Percentiles rank a stretch among this genome's conserved stretches.
Conservation (phyloP, 2,113 vertebrate species). For the Oncorhynchus mykiss region DNA sequence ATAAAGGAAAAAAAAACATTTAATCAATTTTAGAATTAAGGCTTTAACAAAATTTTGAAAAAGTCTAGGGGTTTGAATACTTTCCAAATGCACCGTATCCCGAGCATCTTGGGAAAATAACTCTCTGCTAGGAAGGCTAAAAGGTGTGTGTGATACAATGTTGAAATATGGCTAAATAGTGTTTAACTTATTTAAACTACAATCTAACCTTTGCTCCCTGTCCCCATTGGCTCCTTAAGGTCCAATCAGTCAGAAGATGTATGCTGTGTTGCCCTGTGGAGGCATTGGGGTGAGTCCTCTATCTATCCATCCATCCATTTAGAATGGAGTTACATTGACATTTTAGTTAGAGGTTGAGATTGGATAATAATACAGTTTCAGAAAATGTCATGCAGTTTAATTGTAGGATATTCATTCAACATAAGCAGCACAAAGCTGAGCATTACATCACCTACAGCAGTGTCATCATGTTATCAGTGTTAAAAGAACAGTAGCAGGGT, state of each 20-base stretch:
- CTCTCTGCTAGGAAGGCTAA: no score
- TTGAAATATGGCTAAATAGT: background rate
- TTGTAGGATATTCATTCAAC: background rate
- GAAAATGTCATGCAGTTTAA: background rate
- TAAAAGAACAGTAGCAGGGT: background rate
- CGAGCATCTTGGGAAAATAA: no score
- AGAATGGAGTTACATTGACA: no score
- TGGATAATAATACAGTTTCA: no score
- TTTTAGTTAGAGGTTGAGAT: no score
- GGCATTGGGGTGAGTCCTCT: conserved; percentile 78
- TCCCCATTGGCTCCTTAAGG: conserved; percentile 60
- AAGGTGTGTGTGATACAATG: background rate
- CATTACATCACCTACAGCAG: background rate
- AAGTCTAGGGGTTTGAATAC: no score
- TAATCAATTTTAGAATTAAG: no score
- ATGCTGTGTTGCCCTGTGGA: conserved; percentile 83
- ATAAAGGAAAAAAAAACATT: no score
- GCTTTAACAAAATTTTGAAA: no score
- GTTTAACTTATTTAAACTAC: background rate
- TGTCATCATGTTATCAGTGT: background rate
- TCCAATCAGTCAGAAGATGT: conserved; percentile 86
- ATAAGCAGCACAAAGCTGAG: no score
- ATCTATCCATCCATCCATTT: no score
- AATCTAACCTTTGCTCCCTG: conserved; percentile 16
- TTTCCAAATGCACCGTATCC: no score